Conservation (phyloP, 2,888 invertebrate species). For the Tortricodes alternella region DNA sequence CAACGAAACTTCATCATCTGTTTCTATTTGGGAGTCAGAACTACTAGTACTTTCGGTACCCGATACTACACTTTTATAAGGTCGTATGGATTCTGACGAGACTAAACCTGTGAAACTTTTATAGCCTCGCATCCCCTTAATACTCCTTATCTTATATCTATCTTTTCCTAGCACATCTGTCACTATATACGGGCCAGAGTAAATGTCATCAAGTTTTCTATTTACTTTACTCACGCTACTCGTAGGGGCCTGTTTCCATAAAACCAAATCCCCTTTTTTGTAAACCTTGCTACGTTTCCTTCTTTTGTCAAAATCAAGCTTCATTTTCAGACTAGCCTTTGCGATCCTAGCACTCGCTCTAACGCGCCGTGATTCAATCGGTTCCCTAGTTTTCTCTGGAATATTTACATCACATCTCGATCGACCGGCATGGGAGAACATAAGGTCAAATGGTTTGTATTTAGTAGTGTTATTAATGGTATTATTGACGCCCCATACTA, state of each 20-base stretch:
- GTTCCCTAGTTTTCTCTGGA: neutral
- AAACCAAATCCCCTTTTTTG: slow-evolving; percentile 18
- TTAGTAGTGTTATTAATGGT: too few species aligned
- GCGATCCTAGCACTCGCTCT: neutral
- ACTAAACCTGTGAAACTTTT: slow-evolving; percentile 34
- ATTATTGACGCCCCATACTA: slow-evolving; percentile 4
- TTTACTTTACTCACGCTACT: slow-evolving; percentile 25
- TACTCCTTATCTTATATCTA: slow-evolving; percentile 31
- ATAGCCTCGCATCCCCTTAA: slow-evolving; percentile 32
- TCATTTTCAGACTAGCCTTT: slow-evolving; percentile 1
- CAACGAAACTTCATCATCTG: neutral
- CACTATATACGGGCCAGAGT: slow-evolving; percentile 31
- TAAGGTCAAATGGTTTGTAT: slow-evolving; percentile 8
- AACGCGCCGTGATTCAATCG: neutral
- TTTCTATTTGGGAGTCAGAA: slow-evolving; percentile 4
- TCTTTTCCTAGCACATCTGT: slow-evolving; percentile 29
- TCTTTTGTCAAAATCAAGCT: slow-evolving; percentile 4
- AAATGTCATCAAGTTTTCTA: slow-evolving; percentile 26
- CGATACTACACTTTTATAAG: slow-evolving; percentile 25
- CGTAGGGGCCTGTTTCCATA: neutral
- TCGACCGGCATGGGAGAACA: slow-evolving; percentile 3
- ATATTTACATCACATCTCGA: neutral
- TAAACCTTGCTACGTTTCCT: neutral
- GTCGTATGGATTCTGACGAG: slow-evolving; percentile 26
- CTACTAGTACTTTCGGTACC: slow-evolving; percentile 2